Base-by-base conservation (phyloP, 1,140 invertebrate species). In the Drosophila simulans region DNA sequence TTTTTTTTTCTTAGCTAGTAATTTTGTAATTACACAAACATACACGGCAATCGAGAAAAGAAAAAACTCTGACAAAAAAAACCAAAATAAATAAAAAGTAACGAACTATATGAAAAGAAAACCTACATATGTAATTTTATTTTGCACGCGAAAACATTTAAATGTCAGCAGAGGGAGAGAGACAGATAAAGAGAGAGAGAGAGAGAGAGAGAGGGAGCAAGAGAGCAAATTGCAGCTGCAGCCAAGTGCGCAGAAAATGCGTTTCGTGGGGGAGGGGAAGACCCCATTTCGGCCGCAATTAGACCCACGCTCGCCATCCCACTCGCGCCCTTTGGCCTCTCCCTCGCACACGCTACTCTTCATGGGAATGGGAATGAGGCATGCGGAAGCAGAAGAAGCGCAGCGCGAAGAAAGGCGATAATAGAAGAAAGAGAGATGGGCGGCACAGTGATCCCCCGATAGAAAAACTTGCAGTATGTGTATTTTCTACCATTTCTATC, bases 231-330 rank as follows among this genome's bases (percentile, higher is more conserved):
- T 70, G 39, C 25, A 49, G 43, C 70, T 59, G 66, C 81, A 80
- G 83, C 83, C 83, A 86, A 86, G 68, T 86, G 83, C 83, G 83
- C 83, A 86, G 71, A 79, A 84, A 72, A 76, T 88, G 83, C 83
- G 79, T 86, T 83, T 49, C 48, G 43, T 46, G 72, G 45, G n/a
- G 39, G 15, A 3, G 46, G 20, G 45, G n/a, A 11, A 12, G 13
- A 17, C 58, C 31, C 52, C 15, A 66, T 73, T 64, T 73, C 55
- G 22, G 49, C 63, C 40, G 25, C 60, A 55, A 42, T 64, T 45
- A 40, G 45, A 75, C 72, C 48, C 71, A 22, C 52, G 56, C n/a
- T 58, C 54, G n/a, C 35, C 37, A 17, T 58, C 54, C 7, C 25
- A 17, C 42, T 45, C 40, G 5, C 17, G 25, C 34, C 20, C 3